Conservation (phyloP, 2,113 vertebrate genomes). For the Clarias batrachus region DNA sequence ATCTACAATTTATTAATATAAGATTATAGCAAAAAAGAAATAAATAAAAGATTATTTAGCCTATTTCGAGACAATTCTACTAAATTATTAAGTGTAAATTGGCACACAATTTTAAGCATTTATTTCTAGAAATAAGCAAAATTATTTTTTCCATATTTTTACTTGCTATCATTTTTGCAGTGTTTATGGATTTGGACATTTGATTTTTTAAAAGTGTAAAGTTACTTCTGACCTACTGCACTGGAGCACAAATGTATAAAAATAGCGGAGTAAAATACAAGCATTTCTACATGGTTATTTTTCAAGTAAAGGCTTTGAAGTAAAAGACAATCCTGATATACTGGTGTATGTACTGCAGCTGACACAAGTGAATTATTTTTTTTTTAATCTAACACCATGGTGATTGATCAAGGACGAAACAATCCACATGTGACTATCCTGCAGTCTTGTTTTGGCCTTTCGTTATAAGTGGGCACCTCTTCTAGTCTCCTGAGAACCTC, state of each 20-base stretch:
- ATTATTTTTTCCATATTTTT: no score
- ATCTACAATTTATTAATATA: no score
- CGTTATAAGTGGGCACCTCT: constrained; percentile 72
- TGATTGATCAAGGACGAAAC: constrained; percentile 57
- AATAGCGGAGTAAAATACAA: not conserved
- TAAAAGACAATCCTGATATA: not conserved
- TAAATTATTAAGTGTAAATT: no score
- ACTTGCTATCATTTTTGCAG: no score
- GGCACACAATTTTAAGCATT: no score
- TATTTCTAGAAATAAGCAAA: no score
- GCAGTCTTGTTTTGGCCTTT: constrained; percentile 77
- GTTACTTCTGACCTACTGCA: not conserved
- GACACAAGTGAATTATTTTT: not conserved
- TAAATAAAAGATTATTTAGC: no score
- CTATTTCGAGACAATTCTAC: no score
- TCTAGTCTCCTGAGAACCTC: constrained; percentile 80
- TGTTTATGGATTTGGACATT: not conserved
- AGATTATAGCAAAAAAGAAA: no score
- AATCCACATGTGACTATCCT: constrained; percentile 75
- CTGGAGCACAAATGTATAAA: not conserved
- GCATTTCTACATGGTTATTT: not conserved
- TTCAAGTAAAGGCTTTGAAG: not conserved
- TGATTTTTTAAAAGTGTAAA: not conserved
- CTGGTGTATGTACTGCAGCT: not conserved
- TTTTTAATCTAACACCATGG: not conserved